Evolutionary conservation across 2,888 invertebrate species (phyloP).

Genomic region (Xanthorhoe designata): DNA sequence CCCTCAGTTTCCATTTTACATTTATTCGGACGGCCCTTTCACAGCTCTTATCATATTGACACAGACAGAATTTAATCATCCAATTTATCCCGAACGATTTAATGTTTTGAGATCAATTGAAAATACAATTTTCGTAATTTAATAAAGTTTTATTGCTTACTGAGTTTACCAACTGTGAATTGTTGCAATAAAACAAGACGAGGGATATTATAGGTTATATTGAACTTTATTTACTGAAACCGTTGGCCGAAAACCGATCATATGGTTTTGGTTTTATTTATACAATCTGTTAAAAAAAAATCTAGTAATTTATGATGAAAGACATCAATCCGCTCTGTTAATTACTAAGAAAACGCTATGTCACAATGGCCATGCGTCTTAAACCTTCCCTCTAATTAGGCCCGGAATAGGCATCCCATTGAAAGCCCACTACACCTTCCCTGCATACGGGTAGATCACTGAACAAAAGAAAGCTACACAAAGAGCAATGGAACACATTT

Average conservation of each 20-base stretch:
- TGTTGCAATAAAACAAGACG: background rate
- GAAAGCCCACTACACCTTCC: conserved; percentile 51
- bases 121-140: conserved; percentile 45
- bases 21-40: conserved; percentile 65
- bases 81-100: conserved; percentile 67
- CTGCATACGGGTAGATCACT: conserved; percentile 68
- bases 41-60: conserved; percentile 79
- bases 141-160: conserved; percentile 30
- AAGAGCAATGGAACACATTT: conserved; percentile 82
- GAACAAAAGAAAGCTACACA: conserved; percentile 79
- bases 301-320: background rate
- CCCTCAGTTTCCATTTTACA: conserved; percentile 72
- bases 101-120: conserved; percentile 53
- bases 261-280: background rate
- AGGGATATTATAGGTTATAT: background rate
- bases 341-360: background rate
- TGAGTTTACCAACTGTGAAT: conserved; percentile 12
- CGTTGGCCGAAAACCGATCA: background rate
- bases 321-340: background rate
- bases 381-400: conserved; percentile 52
- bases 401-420: conserved; percentile 46
- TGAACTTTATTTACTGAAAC: background rate
- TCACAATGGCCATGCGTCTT: conserved; percentile 22
- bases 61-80: conserved; percentile 75
- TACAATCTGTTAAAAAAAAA: background rate